phyloP scores from a whole-genome alignment of 2,888 invertebrate species.

The Allacma fusca region DNA sequence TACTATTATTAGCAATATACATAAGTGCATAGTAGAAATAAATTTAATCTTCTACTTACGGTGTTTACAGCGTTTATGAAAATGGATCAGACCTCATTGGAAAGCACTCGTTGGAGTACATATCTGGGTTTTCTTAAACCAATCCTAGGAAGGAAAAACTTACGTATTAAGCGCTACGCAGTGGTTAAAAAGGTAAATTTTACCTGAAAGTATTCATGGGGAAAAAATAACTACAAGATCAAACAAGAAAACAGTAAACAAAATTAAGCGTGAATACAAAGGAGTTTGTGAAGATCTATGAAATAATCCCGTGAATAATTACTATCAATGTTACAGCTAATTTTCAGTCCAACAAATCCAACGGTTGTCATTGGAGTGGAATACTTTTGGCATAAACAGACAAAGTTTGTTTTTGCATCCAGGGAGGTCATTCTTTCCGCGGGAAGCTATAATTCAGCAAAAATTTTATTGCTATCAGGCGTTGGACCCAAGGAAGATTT shows the following conservation, averaged over 20 bases:
- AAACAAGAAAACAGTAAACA: too few species aligned
- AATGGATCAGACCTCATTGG: conserved; percentile 32
- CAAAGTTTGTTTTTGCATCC: conserved; percentile 21
- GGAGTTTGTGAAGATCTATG: too few species aligned
- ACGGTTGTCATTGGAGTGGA: conserved; percentile 35
- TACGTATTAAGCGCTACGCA: conserved; percentile 10
- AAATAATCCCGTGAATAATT: too few species aligned
- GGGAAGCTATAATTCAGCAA: conserved; percentile 39
- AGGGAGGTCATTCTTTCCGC: conserved; percentile 44
- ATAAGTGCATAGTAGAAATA: too few species aligned
- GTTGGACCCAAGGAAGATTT: conserved; percentile 39
- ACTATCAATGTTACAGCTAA: conserved; percentile 28
- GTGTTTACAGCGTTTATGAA: conserved; percentile 43
- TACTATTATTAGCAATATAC: too few species aligned
- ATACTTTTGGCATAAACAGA: conserved; percentile 22
- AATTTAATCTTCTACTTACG: too few species aligned
- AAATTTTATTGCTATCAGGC: conserved; percentile 41
- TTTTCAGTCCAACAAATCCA: conserved; percentile 9
- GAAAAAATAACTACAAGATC: too few species aligned
- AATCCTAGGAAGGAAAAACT: conserved; percentile 27
- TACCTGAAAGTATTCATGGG: too few species aligned
- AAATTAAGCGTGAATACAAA: too few species aligned
- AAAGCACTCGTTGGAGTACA: conserved; percentile 39
- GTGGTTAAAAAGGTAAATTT: too few species aligned
- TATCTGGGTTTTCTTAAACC: conserved; percentile 33